Evolutionary conservation across 2,113 vertebrate genomes (phyloP).

Genomic region (Anser cygnoides): DNA sequence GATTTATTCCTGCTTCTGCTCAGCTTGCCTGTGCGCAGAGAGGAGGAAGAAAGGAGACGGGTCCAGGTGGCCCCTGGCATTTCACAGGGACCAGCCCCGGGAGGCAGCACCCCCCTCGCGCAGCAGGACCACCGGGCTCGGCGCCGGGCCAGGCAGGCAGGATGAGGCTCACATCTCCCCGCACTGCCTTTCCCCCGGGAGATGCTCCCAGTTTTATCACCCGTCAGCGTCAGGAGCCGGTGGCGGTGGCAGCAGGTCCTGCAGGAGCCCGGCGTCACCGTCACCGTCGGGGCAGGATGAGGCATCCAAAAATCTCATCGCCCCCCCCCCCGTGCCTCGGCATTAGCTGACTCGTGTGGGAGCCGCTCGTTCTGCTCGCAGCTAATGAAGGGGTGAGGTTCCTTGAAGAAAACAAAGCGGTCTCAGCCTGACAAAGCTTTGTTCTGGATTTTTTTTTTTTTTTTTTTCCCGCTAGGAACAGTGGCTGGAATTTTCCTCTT

Average conservation of each 20-base stretch:
- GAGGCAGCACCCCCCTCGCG: background rate
- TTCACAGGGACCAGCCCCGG: background rate
- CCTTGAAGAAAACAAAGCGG: background rate
- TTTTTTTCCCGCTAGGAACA: background rate
- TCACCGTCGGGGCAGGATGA: background rate
- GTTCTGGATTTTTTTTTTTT: background rate
- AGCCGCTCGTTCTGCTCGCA: background rate
- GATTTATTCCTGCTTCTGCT: background rate
- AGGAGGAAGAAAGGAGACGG: background rate
- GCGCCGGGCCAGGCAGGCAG: background rate
- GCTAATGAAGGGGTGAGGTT: background rate
- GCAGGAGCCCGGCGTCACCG: background rate
- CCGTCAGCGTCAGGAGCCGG: background rate
- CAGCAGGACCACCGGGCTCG: background rate
- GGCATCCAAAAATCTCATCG: background rate
- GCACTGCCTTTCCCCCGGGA: background rate
- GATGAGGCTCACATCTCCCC: background rate
- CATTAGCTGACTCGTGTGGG: background rate
- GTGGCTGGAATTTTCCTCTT: conserved; percentile 44
- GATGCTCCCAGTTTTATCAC: background rate
- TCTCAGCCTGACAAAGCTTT: background rate
- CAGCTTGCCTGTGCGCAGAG: background rate
- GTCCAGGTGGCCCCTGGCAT: background rate
- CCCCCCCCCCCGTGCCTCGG: background rate
- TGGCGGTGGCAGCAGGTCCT: background rate